Evolutionary conservation across 1,140 invertebrate species (phyloP).

Genomic region (Ptiloglossa arizonensis): DNA sequence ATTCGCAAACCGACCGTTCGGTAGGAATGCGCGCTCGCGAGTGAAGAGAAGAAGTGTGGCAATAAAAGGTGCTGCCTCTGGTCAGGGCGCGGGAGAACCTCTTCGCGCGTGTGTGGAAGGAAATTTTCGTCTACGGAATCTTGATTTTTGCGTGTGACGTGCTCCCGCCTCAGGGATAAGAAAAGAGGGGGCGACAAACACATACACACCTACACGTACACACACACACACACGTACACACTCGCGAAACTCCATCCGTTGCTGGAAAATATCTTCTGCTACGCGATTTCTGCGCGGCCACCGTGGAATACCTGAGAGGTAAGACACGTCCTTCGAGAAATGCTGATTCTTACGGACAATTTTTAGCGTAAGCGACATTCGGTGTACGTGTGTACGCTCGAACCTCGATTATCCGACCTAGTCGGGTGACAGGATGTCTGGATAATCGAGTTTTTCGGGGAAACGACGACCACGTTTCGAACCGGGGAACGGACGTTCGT

Average conservation of each 20-base stretch:
- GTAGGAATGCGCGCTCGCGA: slow-evolving; percentile 31
- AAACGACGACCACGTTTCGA: too few species aligned
- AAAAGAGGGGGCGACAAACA: slow-evolving; percentile 12
- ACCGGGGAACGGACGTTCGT: too few species aligned
- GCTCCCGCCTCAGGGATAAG: slow-evolving; percentile 25
- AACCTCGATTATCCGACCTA: too few species aligned
- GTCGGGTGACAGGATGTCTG: too few species aligned
- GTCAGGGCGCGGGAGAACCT: slow-evolving; percentile 45
- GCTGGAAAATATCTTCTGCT: slow-evolving; percentile 55
- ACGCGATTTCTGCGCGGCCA: slow-evolving; percentile 42
- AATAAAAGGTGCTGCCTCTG: slow-evolving; percentile 50
- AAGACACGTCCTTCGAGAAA: slow-evolving; percentile 18
- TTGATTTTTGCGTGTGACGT: slow-evolving; percentile 59
- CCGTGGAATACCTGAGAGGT: slow-evolving; percentile 52
- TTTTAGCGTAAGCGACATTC: background rate
- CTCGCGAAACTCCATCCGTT: slow-evolving; percentile 34
- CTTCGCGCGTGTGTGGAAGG: slow-evolving; percentile 60
- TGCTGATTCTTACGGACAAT: background rate
- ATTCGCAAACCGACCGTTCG: background rate
- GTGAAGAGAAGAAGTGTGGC: slow-evolving; percentile 54
- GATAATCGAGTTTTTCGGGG: too few species aligned
- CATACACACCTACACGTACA: too few species aligned
- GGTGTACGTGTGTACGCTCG: too few species aligned
- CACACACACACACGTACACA: too few species aligned
- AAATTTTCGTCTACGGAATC: slow-evolving; percentile 52